These are phyloP conservation scores for Nudaria mundana DNA, from an alignment of 2,888 invertebrate genomes.

Conservation along the genomic window DNA sequence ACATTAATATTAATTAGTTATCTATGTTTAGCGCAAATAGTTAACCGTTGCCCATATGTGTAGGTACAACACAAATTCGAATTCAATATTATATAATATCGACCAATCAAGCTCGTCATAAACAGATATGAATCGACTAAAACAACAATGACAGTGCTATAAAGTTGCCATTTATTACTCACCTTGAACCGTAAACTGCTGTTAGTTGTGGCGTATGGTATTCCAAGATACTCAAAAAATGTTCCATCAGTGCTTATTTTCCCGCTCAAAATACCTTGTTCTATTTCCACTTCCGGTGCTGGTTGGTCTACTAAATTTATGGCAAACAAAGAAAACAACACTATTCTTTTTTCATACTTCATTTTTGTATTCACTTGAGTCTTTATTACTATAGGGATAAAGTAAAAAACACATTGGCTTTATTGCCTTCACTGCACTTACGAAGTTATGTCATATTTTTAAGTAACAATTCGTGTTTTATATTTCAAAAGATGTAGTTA, in stretches of 20 bases:
- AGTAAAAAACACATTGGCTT: slow-evolving; percentile 4
- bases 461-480: not conserved
- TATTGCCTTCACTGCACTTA: not conserved
- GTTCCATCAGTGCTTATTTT: slow-evolving; percentile 61
- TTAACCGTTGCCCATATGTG: too few species aligned
- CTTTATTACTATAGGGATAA: not conserved
- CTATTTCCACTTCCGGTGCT: slow-evolving; percentile 60
- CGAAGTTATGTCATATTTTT: slow-evolving; percentile 17
- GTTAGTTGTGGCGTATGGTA: slow-evolving; percentile 64
- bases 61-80: too few species aligned
- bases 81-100: too few species aligned
- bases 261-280: slow-evolving; percentile 65
- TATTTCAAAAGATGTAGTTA: not conserved
- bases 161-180: slow-evolving; percentile 13
- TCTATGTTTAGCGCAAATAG: too few species aligned
- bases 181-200: slow-evolving; percentile 64
- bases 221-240: slow-evolving; percentile 65
- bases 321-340: slow-evolving; percentile 60
- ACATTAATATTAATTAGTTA: too few species aligned
- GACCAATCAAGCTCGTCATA: too few species aligned
- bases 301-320: slow-evolving; percentile 68
- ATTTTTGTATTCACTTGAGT: slow-evolving; percentile 32
- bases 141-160: too few species aligned
- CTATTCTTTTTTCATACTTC: slow-evolving; percentile 50
- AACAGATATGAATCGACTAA: too few species aligned